Evolutionary conservation across 2,113 vertebrate genomes (phyloP), one percentile per base, ranked within the genome.

Genomic region (Porphyrio hochstetteri): DNA sequence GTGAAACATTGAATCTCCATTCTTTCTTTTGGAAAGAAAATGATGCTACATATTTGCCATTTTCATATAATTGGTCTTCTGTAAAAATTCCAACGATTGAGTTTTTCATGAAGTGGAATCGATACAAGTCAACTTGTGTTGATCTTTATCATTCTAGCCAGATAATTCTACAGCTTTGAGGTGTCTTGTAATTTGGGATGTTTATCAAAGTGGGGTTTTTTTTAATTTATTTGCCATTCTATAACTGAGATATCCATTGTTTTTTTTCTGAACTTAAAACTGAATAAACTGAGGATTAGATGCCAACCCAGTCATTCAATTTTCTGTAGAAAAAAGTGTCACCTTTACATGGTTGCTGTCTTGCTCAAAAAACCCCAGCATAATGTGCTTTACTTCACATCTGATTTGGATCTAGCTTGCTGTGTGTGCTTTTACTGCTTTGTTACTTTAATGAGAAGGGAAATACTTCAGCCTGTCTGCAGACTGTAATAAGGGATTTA

Each of bases 21-120:
- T 71, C 33, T 77, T 93, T 44, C 19, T 67, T 13, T 36, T 74
- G 36, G 21, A 44, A 88, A 86, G 48, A 82, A 78, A 15, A 56
- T 12, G 70, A 36, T 25, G 20, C 4, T 40, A 1, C 0, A 0
- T 55, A 21, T 44, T 79, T 88, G 6, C 38, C 7, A 15, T 59
- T 77, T 83, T 53, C 13, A 23, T 61, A 10, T 36, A 38, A 38
- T 19, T 60, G 64, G 5, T 74, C 14, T 36, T 82, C 27, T 64
- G 11, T 65, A 48, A 76, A 59, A 59, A 27, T 74, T 56, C 9
- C 25, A 27, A 7, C 20, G 11, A 4, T 76, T 92, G 31, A 56
- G 3, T 53, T 92, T 88, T 67, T 85, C 48, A 50, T 13, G 33
- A 56, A 20, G 16, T 82, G 29, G 23, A 64, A 46, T 29, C 56